Base-by-base conservation (phyloP, 2,113 vertebrate species). In the Sorex araneus region DNA sequence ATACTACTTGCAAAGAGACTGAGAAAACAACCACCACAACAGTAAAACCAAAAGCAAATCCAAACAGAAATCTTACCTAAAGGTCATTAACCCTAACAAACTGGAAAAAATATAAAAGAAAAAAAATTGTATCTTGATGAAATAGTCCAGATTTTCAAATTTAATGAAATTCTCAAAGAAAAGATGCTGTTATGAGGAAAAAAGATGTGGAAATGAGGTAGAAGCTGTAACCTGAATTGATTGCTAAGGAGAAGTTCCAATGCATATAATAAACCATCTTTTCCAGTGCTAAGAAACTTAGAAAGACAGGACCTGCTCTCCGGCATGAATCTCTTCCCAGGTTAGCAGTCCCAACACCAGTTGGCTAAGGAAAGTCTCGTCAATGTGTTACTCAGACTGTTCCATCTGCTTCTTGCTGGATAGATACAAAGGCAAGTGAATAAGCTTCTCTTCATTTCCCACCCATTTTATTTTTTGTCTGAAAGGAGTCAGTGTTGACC, bases 251-350 rank as follows among this genome's bases (percentile, higher is more conserved):
- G 77, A 93, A 91, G 50, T 80, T 84, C 80, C 8, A 76, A 83
- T 60, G 12, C 94, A 91, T 84, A 76, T 69, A 89, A 89, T 92
- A 91, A 75, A 95, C 25, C 11, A 54, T 86, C n/a, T 43, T 47
- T 88, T 91, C 84, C 47, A 3, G 6, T 23, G n/a, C 9, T 40
- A 30, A 90, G 45, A 95, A 96, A 95, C 74, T 78, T 40, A 30
- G 30, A 36, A 83, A 95, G 88, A 66, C 2, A 34, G n/a, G 95
- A 50, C 83, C 70, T 79, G 13, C 69, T 91, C 54, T 9, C 77
- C 74, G 84, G 73, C 10, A 79, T 82, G 81, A 88, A 87, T 80
- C 43, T 93, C 69, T 50, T 83, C 75, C 36, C 25, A 93, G 60
- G 78, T 93, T 92, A 93, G 92, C 45, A 92, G 57, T 32, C 75